Evolutionary conservation across 2,113 vertebrate species (phyloP).

Genomic region (Zosterops lateralis): DNA sequence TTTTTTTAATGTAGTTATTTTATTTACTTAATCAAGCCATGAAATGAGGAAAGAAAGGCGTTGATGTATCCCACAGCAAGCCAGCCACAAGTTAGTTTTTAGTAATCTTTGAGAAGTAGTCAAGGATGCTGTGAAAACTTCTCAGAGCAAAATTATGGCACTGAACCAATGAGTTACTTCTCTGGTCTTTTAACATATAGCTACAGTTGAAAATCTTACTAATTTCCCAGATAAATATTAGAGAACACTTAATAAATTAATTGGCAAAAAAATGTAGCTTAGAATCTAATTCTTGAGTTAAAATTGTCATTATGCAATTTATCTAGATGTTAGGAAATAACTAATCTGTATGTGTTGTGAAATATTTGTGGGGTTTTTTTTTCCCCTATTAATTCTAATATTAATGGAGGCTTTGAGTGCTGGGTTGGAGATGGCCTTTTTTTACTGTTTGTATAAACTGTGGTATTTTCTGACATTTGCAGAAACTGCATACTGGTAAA

Average conservation of each 20-base stretch:
- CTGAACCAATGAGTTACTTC: neutral
- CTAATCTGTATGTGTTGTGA: neutral
- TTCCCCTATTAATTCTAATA: neutral
- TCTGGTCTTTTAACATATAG: neutral
- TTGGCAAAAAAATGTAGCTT: neutral
- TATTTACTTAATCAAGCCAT: neutral
- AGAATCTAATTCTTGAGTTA: neutral
- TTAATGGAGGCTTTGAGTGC: neutral
- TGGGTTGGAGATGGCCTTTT: neutral
- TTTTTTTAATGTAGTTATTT: neutral
- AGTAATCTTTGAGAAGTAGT: neutral
- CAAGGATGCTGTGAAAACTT: neutral
- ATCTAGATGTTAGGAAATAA: neutral
- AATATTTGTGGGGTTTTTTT: rapidly evolving
- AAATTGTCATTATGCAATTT: neutral
- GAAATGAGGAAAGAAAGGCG: neutral
- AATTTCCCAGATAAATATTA: neutral
- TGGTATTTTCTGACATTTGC: conserved; percentile 29
- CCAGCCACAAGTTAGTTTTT: neutral
- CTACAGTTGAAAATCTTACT: neutral
- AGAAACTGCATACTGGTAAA: neutral
- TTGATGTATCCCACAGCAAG: neutral
- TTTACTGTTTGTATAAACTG: neutral
- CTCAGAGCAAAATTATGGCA: neutral
- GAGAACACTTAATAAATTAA: neutral